A percentile compares a stretch with the other conserved stretches of the same genome.
Evolutionary conservation across 2,113 vertebrate genomes (phyloP).

Genomic region (Stegostoma tigrinum): DNA sequence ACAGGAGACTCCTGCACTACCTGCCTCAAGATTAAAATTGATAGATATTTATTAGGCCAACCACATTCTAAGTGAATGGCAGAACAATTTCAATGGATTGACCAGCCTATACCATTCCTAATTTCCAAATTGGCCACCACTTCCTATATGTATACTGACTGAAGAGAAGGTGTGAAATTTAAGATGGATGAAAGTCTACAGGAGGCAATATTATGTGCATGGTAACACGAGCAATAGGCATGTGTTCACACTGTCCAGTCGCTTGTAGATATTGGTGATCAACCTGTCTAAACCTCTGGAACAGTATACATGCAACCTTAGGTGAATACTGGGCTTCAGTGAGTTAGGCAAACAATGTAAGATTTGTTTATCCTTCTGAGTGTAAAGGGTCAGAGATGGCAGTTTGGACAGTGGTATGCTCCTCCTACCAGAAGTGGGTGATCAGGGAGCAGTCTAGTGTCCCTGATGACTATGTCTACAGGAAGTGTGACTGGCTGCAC

Average conservation of each 20-base stretch:
- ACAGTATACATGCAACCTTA: too few relatives aligned
- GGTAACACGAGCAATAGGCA: not conserved
- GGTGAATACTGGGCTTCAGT: too few relatives aligned
- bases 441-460: too few relatives aligned
- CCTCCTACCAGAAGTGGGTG: too few relatives aligned
- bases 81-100: not conserved
- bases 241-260: not conserved
- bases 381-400: too few relatives aligned
- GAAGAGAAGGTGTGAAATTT: not conserved
- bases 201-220: not conserved
- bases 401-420: too few relatives aligned
- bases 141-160: not conserved
- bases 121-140: not conserved
- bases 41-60: not conserved
- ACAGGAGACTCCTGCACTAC: too few relatives aligned
- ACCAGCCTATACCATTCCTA: not conserved
- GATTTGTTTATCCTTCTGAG: too few relatives aligned
- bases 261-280: not conserved
- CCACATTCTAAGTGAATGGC: not conserved
- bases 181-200: not conserved
- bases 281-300: too few relatives aligned
- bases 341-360: too few relatives aligned
- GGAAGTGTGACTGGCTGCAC: too few relatives aligned
- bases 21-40: not conserved
- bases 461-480: too few relatives aligned